Evolutionary conservation across 2,113 vertebrate genomes (phyloP), one percentile per base, ranked within the genome.

Genomic region (Brachyhypopomus gauderio): DNA sequence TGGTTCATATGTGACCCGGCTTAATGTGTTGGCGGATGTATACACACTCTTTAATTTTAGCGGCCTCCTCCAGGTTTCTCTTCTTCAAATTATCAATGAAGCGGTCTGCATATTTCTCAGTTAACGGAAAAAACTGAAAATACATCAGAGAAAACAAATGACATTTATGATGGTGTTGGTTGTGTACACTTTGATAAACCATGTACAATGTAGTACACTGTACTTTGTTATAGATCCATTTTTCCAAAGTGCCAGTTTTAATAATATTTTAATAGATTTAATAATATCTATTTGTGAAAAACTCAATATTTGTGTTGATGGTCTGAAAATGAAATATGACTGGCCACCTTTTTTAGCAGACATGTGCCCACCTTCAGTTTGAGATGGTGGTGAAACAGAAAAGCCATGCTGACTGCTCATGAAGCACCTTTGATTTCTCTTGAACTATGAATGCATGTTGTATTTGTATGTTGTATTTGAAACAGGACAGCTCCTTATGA

Each of bases 31-130:
- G 38, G 30, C 19, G 9, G 25, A 66, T 66, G 63, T 55, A 36
- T 62, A 88, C 88, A 9, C 88, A 93, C 92, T 88, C 36, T 88
- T 92, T 92, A 5, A 92, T 22, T 17, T 90, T 81, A 3, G 92
- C 0, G 0, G 88, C 0, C 20, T 90, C 89, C 5, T 88, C 70
- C 72, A 71, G 23, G 83, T 90, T 80, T 5, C 0, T 82, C 36
- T 79, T 71, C 75, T 73, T 81, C 17, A 93, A 83, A 71, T 88
- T 88, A 20, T 86, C 59, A 22, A 88, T 17, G 2, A 93, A 85
- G 62, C 80, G 80, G 3, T 90, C 89, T 41, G 89, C 89, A 64
- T 90, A 90, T 11, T 75, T 80, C 59, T 77, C 59, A 23, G 89
- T 59, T 2, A 92, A 48, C 6, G 91, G 91, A 80, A 86, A 90